Conservation (phyloP, 2,113 vertebrate genomes). For the Fregetta grallaria region DNA sequence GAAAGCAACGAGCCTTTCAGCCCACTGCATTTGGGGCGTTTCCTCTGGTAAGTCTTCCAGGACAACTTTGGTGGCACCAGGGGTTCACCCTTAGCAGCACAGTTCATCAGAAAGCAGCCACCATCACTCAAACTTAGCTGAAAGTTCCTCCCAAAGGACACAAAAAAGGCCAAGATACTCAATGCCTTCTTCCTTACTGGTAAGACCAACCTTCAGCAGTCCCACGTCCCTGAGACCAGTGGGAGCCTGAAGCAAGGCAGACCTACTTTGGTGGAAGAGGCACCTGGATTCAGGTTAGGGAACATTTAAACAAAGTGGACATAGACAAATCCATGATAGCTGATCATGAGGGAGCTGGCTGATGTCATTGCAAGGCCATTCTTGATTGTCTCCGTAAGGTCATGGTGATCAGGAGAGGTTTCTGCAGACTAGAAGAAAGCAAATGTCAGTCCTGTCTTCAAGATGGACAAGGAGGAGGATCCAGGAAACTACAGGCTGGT, state of each 20-base stretch:
- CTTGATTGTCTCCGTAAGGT: neutral
- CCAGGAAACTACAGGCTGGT: neutral
- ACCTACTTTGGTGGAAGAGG: neutral
- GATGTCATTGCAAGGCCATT: neutral
- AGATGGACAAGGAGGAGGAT: neutral
- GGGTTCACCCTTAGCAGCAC: neutral
- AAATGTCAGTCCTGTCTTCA: neutral
- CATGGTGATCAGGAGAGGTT: neutral
- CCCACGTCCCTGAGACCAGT: neutral
- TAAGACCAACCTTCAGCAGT: neutral
- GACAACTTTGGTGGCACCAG: neutral
- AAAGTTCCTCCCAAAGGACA: neutral
- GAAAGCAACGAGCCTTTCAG: neutral
- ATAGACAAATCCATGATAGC: neutral
- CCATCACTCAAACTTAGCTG: neutral
- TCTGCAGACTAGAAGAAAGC: neutral
- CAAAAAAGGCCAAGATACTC: neutral
- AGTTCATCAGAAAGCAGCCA: neutral
- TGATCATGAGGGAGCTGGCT: neutral
- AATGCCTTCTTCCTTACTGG: neutral
- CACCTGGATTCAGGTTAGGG: neutral
- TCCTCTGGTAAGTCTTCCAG: neutral
- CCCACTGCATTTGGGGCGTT: neutral
- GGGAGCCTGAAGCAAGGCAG: neutral
- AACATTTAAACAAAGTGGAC: neutral